Conservation (phyloP, 2,113 vertebrate genomes). For the Marmota flaviventris region DNA sequence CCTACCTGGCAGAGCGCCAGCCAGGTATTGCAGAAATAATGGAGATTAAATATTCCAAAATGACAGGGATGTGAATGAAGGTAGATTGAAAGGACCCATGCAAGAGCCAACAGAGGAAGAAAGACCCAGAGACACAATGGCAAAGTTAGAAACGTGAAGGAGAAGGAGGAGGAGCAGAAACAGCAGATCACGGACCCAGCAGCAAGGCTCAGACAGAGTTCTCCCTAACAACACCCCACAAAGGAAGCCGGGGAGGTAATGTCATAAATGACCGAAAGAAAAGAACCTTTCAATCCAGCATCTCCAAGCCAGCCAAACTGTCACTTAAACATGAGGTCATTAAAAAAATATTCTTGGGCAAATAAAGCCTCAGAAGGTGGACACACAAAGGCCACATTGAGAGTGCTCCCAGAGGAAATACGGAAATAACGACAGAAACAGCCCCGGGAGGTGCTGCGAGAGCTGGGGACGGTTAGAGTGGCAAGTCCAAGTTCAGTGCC, state of each 20-base stretch:
- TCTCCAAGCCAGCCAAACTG: constrained; percentile 39
- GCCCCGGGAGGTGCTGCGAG: background rate
- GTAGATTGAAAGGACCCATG: background rate
- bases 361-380: constrained; percentile 59
- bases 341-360: constrained; percentile 64
- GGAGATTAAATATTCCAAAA: background rate
- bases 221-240: background rate
- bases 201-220: background rate
- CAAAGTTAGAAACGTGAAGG: background rate
- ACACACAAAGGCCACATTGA: constrained; percentile 53
- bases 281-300: constrained; percentile 30
- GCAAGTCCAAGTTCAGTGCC: too few species aligned
- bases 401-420: background rate
- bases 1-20: background rate
- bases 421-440: background rate
- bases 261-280: background rate
- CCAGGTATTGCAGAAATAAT: background rate
- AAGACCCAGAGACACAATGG: background rate
- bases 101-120: background rate
- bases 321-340: constrained; percentile 56
- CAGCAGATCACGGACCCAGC: background rate
- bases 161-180: background rate
- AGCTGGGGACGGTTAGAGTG: background rate
- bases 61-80: background rate
- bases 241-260: background rate